phyloP scores from a whole-genome alignment of 2,113 vertebrate species.

The Cromileptes altivelis region DNA sequence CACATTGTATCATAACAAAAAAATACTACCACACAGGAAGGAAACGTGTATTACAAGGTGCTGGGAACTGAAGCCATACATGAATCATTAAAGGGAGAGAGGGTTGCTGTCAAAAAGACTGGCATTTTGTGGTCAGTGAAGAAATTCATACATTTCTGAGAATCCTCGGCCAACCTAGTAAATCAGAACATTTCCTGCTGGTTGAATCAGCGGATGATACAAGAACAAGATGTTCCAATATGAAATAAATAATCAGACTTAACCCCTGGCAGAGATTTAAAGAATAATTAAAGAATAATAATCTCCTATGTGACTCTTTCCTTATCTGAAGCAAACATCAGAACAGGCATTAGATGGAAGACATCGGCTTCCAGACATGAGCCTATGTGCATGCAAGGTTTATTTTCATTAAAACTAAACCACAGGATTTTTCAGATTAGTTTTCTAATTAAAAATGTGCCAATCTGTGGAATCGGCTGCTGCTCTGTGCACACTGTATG shows the following conservation, averaged over 20 bases:
- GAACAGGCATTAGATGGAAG: not conserved
- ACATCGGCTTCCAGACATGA: not conserved
- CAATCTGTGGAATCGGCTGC: not conserved
- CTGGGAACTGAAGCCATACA: not conserved
- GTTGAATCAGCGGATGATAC: conserved; percentile 27
- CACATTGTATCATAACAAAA: conserved; percentile 43
- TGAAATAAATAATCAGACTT: not conserved
- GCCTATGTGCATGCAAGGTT: not conserved
- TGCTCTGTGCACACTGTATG: not conserved
- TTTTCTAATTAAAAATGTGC: conserved; percentile 5
- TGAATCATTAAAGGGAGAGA: not conserved
- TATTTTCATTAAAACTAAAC: conserved; percentile 4
- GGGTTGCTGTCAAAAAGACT: conserved; percentile 23
- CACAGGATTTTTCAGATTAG: not conserved
- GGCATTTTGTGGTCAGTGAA: not conserved
- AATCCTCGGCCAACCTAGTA: not conserved
- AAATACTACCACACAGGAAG: conserved; percentile 3
- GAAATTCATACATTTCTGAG: not conserved
- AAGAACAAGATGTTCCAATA: not conserved
- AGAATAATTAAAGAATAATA: not conserved
- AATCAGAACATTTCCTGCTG: conserved; percentile 7
- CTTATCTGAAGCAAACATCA: not conserved
- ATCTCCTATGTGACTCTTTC: not conserved
- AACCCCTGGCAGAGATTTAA: not conserved
- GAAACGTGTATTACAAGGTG: conserved; percentile 33